Evolutionary conservation across 2,113 vertebrate species (phyloP).

Genomic region (Trichechus manatus): DNA sequence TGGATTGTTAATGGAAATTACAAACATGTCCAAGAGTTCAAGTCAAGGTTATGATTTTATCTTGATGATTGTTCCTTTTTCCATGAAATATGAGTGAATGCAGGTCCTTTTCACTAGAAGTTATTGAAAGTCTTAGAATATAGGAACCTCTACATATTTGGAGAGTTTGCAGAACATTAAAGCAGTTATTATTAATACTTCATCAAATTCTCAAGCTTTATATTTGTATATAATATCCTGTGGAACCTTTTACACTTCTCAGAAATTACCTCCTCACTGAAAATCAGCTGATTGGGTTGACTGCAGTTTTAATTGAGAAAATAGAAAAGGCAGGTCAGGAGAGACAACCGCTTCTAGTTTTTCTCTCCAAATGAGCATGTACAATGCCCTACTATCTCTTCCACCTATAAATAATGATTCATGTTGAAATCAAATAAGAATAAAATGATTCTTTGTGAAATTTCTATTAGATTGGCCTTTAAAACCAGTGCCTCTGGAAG

Average conservation of each 20-base stretch:
- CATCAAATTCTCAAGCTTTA: neutral
- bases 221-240: neutral
- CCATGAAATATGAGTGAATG: neutral
- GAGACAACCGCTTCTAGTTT: neutral
- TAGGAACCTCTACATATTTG: neutral
- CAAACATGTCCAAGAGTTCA: neutral
- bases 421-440: neutral
- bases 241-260: constrained; percentile 38
- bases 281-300: neutral
- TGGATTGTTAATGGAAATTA: neutral
- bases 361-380: neutral
- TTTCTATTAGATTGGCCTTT: neutral
- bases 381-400: neutral
- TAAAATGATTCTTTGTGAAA: neutral
- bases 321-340: neutral
- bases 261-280: neutral
- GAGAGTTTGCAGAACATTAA: neutral
- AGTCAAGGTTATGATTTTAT: neutral
- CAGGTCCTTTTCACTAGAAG: neutral
- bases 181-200: constrained; percentile 15
- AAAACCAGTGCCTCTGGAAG: constrained; percentile 2
- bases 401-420: neutral
- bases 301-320: neutral
- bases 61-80: neutral
- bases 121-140: neutral